These are phyloP conservation scores for Cydia pomonella DNA, from an alignment of 1,140 invertebrate genomes.

Conservation along the genomic window DNA sequence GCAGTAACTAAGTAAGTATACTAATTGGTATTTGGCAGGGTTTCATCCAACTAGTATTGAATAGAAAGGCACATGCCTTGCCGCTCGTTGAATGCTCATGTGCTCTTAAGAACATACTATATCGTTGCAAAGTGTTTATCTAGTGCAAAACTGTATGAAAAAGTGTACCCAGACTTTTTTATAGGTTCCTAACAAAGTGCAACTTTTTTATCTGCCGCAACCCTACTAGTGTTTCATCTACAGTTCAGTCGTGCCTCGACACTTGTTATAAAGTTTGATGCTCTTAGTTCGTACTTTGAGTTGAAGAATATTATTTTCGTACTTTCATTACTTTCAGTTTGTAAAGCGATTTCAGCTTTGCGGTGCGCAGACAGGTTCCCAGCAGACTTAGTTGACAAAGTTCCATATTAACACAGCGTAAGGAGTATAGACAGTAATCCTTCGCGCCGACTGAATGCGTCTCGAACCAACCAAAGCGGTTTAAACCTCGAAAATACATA, in stretches of 20 bases:
- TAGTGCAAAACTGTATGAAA: not conserved
- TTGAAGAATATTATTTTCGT: conserved; percentile 59
- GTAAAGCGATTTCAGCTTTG: conserved; percentile 39
- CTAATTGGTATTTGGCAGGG: no score
- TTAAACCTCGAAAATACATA: no score
- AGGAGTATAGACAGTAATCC: not conserved
- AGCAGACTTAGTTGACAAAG: conserved; percentile 30
- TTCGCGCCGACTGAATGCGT: no score
- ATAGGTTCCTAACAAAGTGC: conserved; percentile 10
- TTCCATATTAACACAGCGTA: not conserved
- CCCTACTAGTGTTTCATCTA: conserved; percentile 44
- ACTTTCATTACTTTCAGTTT: conserved; percentile 44
- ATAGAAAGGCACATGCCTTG: not conserved
- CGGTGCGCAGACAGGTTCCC: conserved; percentile 31
- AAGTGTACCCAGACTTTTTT: not conserved
- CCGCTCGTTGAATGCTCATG: not conserved
- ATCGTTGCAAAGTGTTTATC: not conserved
- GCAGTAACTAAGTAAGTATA: no score
- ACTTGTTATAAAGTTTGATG: conserved; percentile 67
- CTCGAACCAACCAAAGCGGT: no score
- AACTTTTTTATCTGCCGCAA: conserved; percentile 21
- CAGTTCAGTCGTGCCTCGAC: conserved; percentile 47
- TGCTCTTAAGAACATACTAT: not conserved
- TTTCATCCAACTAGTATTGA: not conserved
- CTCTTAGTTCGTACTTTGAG: conserved; percentile 54